Percentiles rank a stretch among this genome's conserved stretches.
Conservation (phyloP, 2,888 invertebrate species). For the Coronaproctus castanopsis region DNA sequence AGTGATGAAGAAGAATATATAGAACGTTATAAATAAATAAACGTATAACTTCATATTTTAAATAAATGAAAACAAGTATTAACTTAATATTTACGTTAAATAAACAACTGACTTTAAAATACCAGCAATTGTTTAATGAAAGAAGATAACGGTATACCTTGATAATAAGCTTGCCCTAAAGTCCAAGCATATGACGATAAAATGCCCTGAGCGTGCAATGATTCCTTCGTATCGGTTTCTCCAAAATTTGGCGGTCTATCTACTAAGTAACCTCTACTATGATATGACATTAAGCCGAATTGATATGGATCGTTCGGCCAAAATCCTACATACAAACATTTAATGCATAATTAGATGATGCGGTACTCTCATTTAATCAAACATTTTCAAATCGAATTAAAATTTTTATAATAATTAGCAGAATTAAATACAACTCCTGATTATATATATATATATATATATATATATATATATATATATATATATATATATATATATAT, state of each 20-base stretch:
- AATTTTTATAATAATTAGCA: background rate
- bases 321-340: conserved; percentile 36
- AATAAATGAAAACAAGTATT: no score
- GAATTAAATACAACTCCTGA: background rate
- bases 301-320: conserved; percentile 64
- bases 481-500: no score
- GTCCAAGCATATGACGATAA: conserved; percentile 63
- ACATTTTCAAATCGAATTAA: background rate
- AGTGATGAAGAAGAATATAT: no score
- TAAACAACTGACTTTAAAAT: no score
- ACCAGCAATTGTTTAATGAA: no score
- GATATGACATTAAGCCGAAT: conserved; percentile 57
- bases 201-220: conserved; percentile 52
- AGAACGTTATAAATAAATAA: no score
- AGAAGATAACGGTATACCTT: no score
- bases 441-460: no score
- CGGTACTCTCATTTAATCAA: background rate
- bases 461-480: no score
- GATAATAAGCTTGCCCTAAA: conserved; percentile 53
- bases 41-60: no score
- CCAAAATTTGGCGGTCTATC: conserved; percentile 31
- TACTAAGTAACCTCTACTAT: conserved; percentile 40
- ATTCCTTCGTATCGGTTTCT: conserved; percentile 36
- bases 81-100: no score
- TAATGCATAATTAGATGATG: no score